Conservation (phyloP, 1,140 invertebrate genomes). For the Drosophila azteca region DNA sequence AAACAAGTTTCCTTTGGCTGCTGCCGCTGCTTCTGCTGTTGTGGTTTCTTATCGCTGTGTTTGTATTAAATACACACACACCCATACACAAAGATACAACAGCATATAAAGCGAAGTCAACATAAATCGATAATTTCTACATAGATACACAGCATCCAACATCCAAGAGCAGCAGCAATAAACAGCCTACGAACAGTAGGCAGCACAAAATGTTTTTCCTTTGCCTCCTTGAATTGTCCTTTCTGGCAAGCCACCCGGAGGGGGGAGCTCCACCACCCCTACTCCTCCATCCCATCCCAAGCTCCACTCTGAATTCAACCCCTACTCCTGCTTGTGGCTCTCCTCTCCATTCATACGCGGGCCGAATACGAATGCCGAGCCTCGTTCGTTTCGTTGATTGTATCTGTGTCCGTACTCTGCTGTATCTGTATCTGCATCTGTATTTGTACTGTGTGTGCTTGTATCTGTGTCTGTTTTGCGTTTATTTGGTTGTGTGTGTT, state of each 20-base stretch:
- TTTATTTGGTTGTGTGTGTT: slow-evolving; percentile 28
- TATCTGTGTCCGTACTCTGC: slow-evolving; percentile 3
- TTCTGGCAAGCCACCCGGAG: slow-evolving; percentile 28
- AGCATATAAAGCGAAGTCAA: slow-evolving; percentile 72
- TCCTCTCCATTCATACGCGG: slow-evolving; percentile 59
- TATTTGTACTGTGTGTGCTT: background rate
- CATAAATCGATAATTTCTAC: slow-evolving; percentile 79
- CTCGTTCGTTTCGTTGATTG: slow-evolving; percentile 43
- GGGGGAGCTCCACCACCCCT: too few relatives aligned
- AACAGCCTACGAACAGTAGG: slow-evolving; percentile 68
- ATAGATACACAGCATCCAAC: slow-evolving; percentile 59
- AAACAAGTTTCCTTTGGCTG: slow-evolving; percentile 17
- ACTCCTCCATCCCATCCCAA: background rate
- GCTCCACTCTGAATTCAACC: slow-evolving; percentile 2
- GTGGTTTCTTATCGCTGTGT: slow-evolving; percentile 60
- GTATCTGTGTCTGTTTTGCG: slow-evolving; percentile 2
- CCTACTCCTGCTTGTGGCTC: slow-evolving; percentile 11
- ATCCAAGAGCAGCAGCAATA: slow-evolving; percentile 50
- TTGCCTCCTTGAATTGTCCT: slow-evolving; percentile 79
- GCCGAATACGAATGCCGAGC: slow-evolving; percentile 46
- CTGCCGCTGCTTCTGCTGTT: slow-evolving; percentile 18
- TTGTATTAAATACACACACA: slow-evolving; percentile 62
- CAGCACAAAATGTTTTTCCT: slow-evolving; percentile 68
- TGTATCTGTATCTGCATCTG: background rate
- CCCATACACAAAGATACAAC: too few relatives aligned